phyloP scores from a whole-genome alignment of 2,113 vertebrate genomes.

The Plotosus lineatus region DNA sequence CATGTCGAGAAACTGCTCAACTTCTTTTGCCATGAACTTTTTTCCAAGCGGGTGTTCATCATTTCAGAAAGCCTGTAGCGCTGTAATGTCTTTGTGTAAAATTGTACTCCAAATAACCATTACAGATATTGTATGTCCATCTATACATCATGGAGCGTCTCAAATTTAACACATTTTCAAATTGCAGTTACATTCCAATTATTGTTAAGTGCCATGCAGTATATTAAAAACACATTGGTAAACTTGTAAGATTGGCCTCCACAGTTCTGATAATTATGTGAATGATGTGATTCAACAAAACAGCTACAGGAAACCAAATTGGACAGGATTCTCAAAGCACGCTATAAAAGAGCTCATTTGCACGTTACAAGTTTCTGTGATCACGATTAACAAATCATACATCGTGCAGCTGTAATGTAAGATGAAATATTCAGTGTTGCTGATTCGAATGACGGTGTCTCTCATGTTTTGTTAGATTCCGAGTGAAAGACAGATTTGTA shows the following conservation, averaged over 20 bases:
- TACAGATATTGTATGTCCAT: neutral
- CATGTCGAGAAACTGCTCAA: constrained; percentile 2
- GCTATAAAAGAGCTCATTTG: neutral
- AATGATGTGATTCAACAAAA: neutral
- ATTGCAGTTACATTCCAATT: neutral
- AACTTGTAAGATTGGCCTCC: neutral
- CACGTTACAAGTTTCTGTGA: neutral
- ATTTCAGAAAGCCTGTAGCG: constrained; percentile 15
- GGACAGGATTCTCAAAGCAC: neutral
- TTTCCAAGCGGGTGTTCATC: constrained; percentile 10
- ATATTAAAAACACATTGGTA: constrained; percentile 5
- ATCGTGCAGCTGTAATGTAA: neutral
- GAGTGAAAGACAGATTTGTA: neutral
- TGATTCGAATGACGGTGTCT: neutral
- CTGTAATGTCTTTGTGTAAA: neutral
- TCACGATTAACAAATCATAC: neutral
- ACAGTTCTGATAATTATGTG: neutral
- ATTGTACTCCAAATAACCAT: neutral
- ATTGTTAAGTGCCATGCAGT: neutral
- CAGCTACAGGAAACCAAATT: neutral
- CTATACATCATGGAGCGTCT: neutral
- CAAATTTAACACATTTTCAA: neutral
- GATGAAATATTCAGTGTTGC: neutral
- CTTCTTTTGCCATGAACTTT: constrained; percentile 26
- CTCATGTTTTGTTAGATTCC: neutral